These are phyloP conservation scores for Typhlomys cinereus DNA, from an alignment of 2,113 vertebrate species.

Conservation along the genomic window DNA sequence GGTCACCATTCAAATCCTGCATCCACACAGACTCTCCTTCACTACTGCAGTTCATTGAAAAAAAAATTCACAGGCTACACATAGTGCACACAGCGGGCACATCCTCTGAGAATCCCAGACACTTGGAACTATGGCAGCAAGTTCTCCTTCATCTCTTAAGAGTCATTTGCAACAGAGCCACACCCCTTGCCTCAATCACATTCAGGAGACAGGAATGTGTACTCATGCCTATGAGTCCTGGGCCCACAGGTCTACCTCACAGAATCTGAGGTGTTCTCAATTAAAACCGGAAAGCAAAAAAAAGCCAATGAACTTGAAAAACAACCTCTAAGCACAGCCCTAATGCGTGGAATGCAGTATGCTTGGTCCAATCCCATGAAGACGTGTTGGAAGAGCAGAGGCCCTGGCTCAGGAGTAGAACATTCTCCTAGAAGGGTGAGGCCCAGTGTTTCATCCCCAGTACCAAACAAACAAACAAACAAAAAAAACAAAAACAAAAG, in stretches of 20 bases:
- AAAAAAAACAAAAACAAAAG: background rate
- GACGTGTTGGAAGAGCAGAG: background rate
- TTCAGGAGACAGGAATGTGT: background rate
- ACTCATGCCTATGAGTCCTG: background rate
- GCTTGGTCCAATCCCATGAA: background rate
- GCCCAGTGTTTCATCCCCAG: too few relatives aligned
- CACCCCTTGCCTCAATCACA: background rate
- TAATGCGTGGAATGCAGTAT: background rate
- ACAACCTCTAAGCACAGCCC: background rate
- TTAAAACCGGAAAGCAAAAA: background rate
- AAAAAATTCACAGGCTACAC: background rate
- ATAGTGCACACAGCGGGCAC: background rate
- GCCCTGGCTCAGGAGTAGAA: background rate
- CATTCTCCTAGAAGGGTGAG: background rate
- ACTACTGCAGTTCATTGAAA: background rate
- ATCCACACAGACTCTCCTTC: background rate
- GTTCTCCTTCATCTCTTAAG: background rate
- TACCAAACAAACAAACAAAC: background rate
- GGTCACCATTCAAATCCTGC: background rate
- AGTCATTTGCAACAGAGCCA: background rate
- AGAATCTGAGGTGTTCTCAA: background rate
- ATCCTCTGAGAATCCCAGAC: background rate
- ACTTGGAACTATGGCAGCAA: background rate
- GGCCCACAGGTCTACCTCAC: rapidly evolving
- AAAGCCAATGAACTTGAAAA: background rate